phyloP scores from a whole-genome alignment of 2,113 vertebrate genomes.

The Uria aalge region DNA sequence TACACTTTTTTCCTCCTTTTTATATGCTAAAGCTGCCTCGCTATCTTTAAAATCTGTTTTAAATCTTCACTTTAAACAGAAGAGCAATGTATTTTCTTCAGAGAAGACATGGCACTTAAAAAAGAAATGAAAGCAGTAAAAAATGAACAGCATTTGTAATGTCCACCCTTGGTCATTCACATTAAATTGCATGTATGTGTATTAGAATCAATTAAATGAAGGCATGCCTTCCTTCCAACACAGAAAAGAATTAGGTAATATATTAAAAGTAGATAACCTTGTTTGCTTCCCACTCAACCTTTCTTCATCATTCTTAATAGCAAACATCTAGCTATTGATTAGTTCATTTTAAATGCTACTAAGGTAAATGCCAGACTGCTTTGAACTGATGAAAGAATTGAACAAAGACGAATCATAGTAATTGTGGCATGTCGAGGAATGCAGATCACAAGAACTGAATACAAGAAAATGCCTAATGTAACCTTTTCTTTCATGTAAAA shows the following conservation, averaged over 20 bases:
- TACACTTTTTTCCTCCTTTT: not conserved
- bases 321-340: slow-evolving; percentile 61
- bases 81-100: not conserved
- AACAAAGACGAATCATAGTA: slow-evolving; percentile 60
- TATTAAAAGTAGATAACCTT: slow-evolving; percentile 65
- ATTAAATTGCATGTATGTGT: not conserved
- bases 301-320: slow-evolving; percentile 61
- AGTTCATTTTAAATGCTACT: slow-evolving; percentile 42
- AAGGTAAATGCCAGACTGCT: slow-evolving; percentile 69
- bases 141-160: not conserved
- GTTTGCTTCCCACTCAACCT: slow-evolving; percentile 58
- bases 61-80: not conserved
- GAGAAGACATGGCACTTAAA: not conserved
- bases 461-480: not conserved
- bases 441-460: not conserved
- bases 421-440: slow-evolving; percentile 1
- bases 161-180: not conserved
- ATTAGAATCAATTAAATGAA: not conserved
- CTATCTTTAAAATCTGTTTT: not conserved
- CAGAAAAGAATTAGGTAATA: slow-evolving; percentile 24
- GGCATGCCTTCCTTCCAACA: not conserved
- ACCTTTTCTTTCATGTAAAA: not conserved
- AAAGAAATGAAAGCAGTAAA: not conserved
- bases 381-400: slow-evolving; percentile 70
- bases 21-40: not conserved